Evolutionary conservation across 1,140 invertebrate species (phyloP).

Genomic region (Plodia interpunctella): DNA sequence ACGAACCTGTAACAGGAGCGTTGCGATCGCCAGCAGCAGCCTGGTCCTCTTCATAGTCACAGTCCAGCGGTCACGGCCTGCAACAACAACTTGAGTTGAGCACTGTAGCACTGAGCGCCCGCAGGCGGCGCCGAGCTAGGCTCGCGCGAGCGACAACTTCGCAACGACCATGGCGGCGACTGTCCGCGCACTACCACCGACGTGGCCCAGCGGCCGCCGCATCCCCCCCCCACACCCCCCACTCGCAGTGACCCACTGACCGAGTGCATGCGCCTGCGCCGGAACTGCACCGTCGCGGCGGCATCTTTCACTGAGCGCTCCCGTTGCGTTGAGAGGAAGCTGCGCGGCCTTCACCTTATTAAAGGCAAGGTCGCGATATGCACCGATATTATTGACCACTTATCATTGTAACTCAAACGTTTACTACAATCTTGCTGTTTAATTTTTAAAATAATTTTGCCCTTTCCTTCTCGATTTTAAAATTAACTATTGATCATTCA

Average conservation of each 20-base stretch:
- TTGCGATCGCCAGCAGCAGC: constrained; percentile 53
- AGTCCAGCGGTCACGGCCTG: constrained; percentile 60
- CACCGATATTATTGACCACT: background rate
- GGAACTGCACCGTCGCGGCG: constrained; percentile 66
- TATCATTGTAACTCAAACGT: no score
- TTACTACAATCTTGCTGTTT: no score
- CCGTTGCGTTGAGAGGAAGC: constrained; percentile 58
- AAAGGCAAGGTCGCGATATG: constrained; percentile 46
- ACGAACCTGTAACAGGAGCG: constrained; percentile 67
- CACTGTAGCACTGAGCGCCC: constrained; percentile 30
- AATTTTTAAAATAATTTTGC: no score
- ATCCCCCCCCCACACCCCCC: constrained; percentile 13
- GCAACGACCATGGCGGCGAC: constrained; percentile 27
- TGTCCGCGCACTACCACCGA: constrained; percentile 27
- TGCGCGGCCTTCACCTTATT: constrained; percentile 60
- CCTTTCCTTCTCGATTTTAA: no score
- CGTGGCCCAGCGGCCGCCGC: constrained; percentile 16
- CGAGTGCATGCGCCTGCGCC: constrained; percentile 53
- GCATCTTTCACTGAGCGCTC: constrained; percentile 54
- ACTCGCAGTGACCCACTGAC: constrained; percentile 63
- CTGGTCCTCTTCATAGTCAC: constrained; percentile 70
- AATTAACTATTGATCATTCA: no score
- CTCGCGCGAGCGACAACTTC: constrained; percentile 24
- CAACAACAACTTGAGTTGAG: constrained; percentile 52
- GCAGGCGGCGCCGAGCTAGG: constrained; percentile 38